A percentile compares a stretch with the other conserved stretches of the same genome.
These are phyloP conservation scores for Clunio marinus DNA, from an alignment of 2,888 invertebrate species.

Conservation along the genomic window DNA sequence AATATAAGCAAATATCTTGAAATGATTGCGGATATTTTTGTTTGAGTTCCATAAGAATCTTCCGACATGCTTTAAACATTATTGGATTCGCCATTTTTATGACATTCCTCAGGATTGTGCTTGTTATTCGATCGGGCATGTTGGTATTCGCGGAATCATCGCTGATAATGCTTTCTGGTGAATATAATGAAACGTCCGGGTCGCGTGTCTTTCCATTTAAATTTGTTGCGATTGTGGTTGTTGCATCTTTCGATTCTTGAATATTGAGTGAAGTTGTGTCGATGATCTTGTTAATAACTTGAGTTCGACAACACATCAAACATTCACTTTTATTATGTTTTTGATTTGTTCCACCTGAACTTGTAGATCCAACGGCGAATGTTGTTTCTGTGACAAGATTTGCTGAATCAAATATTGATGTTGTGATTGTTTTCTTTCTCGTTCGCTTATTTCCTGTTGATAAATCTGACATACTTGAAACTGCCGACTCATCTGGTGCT, in stretches of 20 bases:
- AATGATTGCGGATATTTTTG: slow-evolving; percentile 69
- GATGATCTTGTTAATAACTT: slow-evolving; percentile 41
- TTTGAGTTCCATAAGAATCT: slow-evolving; percentile 62
- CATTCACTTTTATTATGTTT: slow-evolving; percentile 48
- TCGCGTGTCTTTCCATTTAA: slow-evolving; percentile 25
- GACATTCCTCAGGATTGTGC: slow-evolving; percentile 62
- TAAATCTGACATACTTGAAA: slow-evolving; percentile 52
- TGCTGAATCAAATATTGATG: too few species aligned
- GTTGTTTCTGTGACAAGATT: too few species aligned
- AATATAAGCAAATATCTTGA: slow-evolving; percentile 86
- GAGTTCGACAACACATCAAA: slow-evolving; percentile 48
- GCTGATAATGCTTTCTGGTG: slow-evolving; percentile 51
- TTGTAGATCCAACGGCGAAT: neutral
- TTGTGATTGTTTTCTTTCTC: neutral
- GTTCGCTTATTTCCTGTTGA: slow-evolving; percentile 49
- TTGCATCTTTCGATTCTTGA: neutral
- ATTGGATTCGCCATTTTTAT: slow-evolving; percentile 75
- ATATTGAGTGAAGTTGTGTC: slow-evolving; percentile 20
- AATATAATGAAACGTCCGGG: slow-evolving; percentile 46
- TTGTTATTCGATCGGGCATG: slow-evolving; percentile 48
- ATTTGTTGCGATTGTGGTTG: neutral
- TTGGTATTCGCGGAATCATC: slow-evolving; percentile 45
- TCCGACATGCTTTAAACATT: slow-evolving; percentile 61
- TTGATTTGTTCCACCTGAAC: too few species aligned
- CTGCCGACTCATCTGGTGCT: slow-evolving; percentile 47